Percentiles rank a stretch among this genome's conserved stretches.
Conservation (phyloP, 2,797 vertebrate species). For the Acanthiza pusilla region DNA sequence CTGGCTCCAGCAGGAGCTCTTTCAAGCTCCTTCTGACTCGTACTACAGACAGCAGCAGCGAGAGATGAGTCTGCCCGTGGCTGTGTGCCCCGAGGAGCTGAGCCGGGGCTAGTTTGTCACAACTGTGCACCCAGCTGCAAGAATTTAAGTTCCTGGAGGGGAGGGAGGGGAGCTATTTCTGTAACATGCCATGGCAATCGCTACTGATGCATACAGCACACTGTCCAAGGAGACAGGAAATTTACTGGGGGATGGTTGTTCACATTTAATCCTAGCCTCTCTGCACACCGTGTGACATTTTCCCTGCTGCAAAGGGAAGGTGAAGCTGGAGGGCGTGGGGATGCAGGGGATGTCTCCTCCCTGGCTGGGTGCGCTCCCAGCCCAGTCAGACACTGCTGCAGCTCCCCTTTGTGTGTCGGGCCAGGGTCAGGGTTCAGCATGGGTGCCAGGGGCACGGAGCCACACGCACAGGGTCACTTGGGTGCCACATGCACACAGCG, state of each 20-base stretch:
- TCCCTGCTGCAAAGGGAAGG: neutral
- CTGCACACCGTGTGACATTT: neutral
- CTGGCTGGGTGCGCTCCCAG: neutral
- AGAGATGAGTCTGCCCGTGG: neutral
- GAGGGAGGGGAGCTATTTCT: slow-evolving; percentile 20
- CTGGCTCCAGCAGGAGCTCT: neutral
- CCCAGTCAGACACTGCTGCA: neutral
- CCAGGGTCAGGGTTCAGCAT: neutral
- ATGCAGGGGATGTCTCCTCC: neutral
- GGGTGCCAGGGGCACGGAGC: neutral
- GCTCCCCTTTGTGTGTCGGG: neutral
- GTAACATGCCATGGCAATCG: neutral
- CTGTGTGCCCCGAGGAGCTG: neutral
- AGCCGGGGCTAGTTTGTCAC: neutral
- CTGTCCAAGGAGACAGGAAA: neutral
- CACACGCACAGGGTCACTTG: neutral
- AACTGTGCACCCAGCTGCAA: neutral
- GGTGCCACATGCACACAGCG: accelerated
- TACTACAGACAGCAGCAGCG: neutral
- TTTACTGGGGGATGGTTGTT: neutral
- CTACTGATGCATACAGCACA: neutral
- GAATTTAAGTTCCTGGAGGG: neutral
- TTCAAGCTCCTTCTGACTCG: neutral
- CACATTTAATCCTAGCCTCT: neutral
- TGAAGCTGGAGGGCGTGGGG: neutral